phyloP scores from a whole-genome alignment of 2,797 vertebrate species.

The Melanitta fusca region DNA sequence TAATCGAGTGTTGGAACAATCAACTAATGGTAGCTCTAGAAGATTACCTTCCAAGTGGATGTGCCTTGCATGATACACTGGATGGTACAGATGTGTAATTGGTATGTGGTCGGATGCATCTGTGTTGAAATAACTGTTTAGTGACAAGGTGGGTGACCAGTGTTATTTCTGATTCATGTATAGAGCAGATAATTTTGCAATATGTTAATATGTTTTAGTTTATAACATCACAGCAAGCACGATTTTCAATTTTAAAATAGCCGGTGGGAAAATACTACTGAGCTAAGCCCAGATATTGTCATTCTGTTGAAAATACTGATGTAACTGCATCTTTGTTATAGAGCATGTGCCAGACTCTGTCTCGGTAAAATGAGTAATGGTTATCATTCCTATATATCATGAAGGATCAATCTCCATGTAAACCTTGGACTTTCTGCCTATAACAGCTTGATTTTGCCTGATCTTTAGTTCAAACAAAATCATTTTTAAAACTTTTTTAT shows the following conservation, averaged over 20 bases:
- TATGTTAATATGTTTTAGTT: not conserved
- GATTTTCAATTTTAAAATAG: not conserved
- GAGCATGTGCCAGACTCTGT: not conserved
- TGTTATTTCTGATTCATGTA: not conserved
- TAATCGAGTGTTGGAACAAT: not conserved
- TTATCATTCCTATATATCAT: not conserved
- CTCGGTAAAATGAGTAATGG: not conserved
- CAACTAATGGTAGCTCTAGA: not conserved
- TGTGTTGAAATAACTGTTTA: not conserved
- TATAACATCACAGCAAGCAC: not conserved
- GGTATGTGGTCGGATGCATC: rapidly evolving
- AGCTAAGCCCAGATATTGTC: rapidly evolving
- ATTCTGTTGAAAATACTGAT: too few species aligned
- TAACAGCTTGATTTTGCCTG: not conserved
- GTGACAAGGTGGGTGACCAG: not conserved
- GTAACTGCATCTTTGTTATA: not conserved
- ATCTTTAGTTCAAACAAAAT: not conserved
- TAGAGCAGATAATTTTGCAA: not conserved
- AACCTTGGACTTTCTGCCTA: not conserved
- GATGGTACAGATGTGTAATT: rapidly evolving
- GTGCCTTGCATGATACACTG: not conserved
- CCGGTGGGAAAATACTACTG: not conserved
- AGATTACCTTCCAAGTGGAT: not conserved
- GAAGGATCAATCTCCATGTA: not conserved
- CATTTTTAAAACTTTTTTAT: not conserved